A percentile compares a stretch with the other conserved stretches of the same genome.
phyloP scores from a whole-genome alignment of 2,113 vertebrate genomes.

The Pollachius pollachius region DNA sequence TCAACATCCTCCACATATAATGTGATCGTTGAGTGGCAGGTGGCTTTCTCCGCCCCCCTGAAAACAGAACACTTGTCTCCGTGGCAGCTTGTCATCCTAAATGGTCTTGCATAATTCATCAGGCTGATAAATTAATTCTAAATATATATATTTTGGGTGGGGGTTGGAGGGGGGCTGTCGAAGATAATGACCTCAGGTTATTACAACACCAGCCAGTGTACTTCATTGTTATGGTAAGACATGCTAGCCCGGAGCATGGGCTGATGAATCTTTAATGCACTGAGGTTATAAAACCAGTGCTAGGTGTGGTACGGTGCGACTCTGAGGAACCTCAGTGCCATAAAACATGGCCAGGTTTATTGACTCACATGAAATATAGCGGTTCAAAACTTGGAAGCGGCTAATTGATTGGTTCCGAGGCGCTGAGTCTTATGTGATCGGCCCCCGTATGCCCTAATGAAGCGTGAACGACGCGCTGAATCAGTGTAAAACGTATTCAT shows the following conservation, averaged over 20 bases:
- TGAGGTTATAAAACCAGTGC: conserved; percentile 18
- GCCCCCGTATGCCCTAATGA: conserved; percentile 32
- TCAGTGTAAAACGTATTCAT: conserved; percentile 44
- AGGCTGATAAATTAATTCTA: neutral
- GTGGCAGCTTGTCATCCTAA: conserved; percentile 28
- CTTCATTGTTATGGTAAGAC: neutral
- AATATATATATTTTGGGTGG: too few relatives aligned
- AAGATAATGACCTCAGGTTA: conserved; percentile 22
- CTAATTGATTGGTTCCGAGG: too few relatives aligned
- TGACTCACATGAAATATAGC: too few relatives aligned
- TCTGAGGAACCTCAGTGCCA: too few relatives aligned
- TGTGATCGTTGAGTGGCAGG: too few relatives aligned
- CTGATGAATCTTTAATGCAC: conserved; percentile 11
- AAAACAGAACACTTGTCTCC: conserved; percentile 19
- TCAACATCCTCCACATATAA: too few relatives aligned
- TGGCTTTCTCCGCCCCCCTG: too few relatives aligned
- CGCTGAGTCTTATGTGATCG: conserved; percentile 1
- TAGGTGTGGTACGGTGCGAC: neutral
- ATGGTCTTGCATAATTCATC: conserved; percentile 39
- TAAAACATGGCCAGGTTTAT: too few relatives aligned
- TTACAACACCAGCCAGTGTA: conserved; percentile 8
- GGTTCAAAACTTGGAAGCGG: too few relatives aligned
- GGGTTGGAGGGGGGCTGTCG: neutral
- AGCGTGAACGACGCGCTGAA: conserved; percentile 42
- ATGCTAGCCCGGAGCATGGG: neutral